Percentiles rank a stretch among this genome's conserved stretches.
Conservation (phyloP, 2,797 vertebrate genomes). For the Lepus townsendii region DNA sequence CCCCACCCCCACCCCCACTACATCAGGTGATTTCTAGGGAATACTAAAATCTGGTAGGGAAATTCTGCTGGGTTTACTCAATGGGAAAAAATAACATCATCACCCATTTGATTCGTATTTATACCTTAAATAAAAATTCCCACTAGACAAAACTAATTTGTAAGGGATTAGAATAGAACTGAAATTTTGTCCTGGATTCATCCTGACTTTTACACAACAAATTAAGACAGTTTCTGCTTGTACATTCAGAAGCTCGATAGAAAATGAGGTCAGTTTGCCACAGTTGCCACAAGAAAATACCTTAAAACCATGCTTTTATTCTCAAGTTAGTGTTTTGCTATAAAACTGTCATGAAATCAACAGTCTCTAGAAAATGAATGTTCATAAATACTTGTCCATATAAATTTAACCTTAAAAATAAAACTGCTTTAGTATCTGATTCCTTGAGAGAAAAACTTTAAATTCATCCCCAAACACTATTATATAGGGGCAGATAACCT, state of each 20-base stretch:
- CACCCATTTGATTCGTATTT: background rate
- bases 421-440: background rate
- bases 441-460: slow-evolving; percentile 11
- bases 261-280: background rate
- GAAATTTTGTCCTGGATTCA: background rate
- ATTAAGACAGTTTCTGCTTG: background rate
- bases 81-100: background rate
- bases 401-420: slow-evolving; percentile 19
- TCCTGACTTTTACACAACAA: slow-evolving; percentile 35
- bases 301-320: background rate
- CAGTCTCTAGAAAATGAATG: background rate
- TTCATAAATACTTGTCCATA: background rate
- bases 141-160: background rate
- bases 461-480: slow-evolving; percentile 7
- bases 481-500: background rate
- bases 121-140: background rate
- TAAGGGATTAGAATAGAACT: background rate
- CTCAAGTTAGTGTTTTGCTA: background rate
- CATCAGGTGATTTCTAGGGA: slow-evolving; percentile 29
- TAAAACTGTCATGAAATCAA: background rate
- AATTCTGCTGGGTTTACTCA: slow-evolving; percentile 24
- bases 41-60: slow-evolving; percentile 28
- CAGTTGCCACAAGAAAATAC: background rate
- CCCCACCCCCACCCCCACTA: background rate
- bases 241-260: background rate